A percentile compares a stretch with the other conserved stretches of the same genome.
Evolutionary conservation across 92 coral and sea anemone species (phyloP).

Genomic region (Heteractis magnifica): DNA sequence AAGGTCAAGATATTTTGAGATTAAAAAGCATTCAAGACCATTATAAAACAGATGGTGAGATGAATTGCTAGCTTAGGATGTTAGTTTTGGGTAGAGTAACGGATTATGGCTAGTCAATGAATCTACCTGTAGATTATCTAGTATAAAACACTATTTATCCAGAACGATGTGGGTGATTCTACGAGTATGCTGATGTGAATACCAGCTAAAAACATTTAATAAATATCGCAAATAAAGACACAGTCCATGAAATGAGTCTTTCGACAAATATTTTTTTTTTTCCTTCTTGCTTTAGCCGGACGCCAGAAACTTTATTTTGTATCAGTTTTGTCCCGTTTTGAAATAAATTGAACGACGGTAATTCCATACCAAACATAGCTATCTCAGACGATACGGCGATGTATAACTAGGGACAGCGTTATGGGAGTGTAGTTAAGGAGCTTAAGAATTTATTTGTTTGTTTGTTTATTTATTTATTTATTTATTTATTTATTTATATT

Average conservation of each 20-base stretch:
- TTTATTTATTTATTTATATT: no score
- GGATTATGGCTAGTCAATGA: neutral
- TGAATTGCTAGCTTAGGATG: neutral
- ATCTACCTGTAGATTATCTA: slow-evolving; percentile 1
- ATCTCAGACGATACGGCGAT: no score
- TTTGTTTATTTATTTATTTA: no score
- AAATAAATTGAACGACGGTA: no score
- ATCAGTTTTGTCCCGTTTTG: no score
- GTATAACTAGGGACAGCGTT: no score
- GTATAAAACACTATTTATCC: slow-evolving; percentile 14
- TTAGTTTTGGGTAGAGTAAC: slow-evolving; percentile 3
- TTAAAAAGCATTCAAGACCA: neutral
- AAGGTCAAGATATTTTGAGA: slow-evolving; percentile 9
- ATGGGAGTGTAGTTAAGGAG: no score
- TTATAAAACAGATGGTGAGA: neutral
- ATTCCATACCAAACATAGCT: no score
- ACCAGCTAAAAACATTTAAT: neutral
- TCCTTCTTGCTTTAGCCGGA: no score
- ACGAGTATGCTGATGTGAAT: neutral
- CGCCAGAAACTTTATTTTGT: no score
- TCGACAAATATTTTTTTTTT: neutral
- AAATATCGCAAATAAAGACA: neutral
- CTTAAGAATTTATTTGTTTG: no score
- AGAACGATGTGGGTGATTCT: neutral
- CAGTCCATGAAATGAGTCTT: neutral